These are phyloP conservation scores for Campopleginae sp. DNA, from an alignment of 2,888 invertebrate genomes.

Conservation along the genomic window DNA sequence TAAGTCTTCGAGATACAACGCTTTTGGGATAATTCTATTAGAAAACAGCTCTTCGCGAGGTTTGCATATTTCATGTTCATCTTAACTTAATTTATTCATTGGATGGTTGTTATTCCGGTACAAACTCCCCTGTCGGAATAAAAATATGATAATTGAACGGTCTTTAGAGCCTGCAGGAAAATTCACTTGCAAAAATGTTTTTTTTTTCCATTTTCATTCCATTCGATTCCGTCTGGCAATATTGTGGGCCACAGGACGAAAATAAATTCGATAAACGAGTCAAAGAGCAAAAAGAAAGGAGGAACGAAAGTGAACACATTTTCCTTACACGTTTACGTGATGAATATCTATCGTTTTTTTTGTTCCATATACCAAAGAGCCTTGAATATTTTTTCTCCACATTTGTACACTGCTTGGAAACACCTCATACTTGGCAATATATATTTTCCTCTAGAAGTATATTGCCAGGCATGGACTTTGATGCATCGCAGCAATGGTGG, in stretches of 20 bases:
- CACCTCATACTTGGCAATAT: conserved; percentile 19
- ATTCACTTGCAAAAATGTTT: background rate
- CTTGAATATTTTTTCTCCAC: conserved; percentile 25
- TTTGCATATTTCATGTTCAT: background rate
- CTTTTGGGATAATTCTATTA: background rate
- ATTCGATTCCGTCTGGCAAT: background rate
- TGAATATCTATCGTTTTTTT: conserved; percentile 22
- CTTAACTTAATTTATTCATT: background rate
- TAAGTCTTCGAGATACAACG: background rate
- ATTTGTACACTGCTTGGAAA: conserved; percentile 1
- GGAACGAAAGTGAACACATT: conserved; percentile 17
- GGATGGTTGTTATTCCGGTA: background rate
- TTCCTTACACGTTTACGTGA: conserved; percentile 31
- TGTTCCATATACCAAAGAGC: conserved; percentile 3
- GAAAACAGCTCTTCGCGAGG: background rate
- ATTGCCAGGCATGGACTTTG: conserved; percentile 31
- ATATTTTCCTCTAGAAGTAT: conserved; percentile 34
- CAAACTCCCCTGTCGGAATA: background rate
- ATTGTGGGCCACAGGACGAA: background rate
- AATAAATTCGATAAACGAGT: background rate
- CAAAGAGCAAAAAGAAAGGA: background rate
- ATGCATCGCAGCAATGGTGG: conserved; percentile 36
- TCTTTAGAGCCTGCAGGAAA: background rate
- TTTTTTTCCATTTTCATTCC: background rate
- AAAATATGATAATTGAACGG: background rate